A percentile compares a stretch with the other conserved stretches of the same genome.
These are phyloP conservation scores for Dryoscopus gambensis DNA, from an alignment of 2,113 vertebrate genomes.

Conservation along the genomic window DNA sequence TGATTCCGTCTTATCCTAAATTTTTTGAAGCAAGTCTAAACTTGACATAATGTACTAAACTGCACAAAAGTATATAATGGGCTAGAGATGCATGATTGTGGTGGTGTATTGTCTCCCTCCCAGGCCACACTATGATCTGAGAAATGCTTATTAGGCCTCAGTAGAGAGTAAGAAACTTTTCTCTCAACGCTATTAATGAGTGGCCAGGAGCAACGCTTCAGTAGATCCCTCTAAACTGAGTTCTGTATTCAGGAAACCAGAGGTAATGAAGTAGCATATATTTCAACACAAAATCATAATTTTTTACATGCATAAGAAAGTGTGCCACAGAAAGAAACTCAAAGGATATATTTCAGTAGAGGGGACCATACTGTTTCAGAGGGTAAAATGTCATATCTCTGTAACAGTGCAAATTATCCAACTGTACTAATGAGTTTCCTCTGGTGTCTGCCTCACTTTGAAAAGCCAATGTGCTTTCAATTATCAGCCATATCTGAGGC, in stretches of 20 bases:
- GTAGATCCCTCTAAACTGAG: neutral
- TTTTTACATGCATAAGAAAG: neutral
- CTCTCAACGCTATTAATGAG: neutral
- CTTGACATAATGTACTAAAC: neutral
- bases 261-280: neutral
- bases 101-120: neutral
- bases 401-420: neutral
- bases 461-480: neutral
- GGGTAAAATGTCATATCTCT: neutral
- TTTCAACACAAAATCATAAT: neutral
- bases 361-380: neutral
- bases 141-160: neutral
- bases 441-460: neutral
- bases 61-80: neutral
- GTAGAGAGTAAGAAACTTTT: neutral
- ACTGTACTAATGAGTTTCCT: neutral
- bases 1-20: neutral
- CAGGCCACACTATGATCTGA: neutral
- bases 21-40: neutral
- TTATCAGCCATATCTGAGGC: neutral
- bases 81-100: neutral
- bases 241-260: neutral
- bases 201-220: neutral
- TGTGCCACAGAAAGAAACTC: accelerated
- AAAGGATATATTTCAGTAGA: neutral